These are phyloP conservation scores for Carettochelys insculpta DNA, from an alignment of 2,113 vertebrate genomes.

Conservation along the genomic window DNA sequence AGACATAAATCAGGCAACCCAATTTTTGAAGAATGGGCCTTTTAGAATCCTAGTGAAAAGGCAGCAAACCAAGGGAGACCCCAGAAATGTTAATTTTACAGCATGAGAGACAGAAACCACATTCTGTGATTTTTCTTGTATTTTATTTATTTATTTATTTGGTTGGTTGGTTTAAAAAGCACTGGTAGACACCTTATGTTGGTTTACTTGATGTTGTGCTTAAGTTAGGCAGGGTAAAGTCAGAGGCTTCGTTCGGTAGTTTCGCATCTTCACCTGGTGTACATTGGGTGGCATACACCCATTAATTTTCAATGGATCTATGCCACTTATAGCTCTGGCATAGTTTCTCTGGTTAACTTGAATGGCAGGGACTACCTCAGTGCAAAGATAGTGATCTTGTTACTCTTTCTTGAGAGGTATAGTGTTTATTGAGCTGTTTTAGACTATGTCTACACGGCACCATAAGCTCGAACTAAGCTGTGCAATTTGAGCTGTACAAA, in stretches of 20 bases:
- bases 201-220: background rate
- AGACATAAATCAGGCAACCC: background rate
- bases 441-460: too few species aligned
- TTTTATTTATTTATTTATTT: background rate
- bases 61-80: background rate
- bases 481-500: too few species aligned
- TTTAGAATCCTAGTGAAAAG: background rate
- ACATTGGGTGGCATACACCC: background rate
- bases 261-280: background rate
- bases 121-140: background rate
- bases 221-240: background rate
- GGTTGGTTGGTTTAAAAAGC: background rate
- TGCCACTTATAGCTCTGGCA: background rate
- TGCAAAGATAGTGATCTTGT: constrained; percentile 8
- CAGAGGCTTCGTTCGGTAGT: background rate
- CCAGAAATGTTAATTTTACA: background rate
- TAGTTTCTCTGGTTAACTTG: background rate
- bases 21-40: constrained; percentile 15
- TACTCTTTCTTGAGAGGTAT: constrained; percentile 23
- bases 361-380: background rate
- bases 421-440: constrained; percentile 7
- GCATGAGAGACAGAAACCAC: background rate
- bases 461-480: too few species aligned
- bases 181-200: background rate
- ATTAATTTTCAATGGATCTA: background rate